Percentiles rank a stretch among this genome's conserved stretches.
Conservation (phyloP, 2,888 invertebrate genomes). For the Entomobrya multifasciata region DNA sequence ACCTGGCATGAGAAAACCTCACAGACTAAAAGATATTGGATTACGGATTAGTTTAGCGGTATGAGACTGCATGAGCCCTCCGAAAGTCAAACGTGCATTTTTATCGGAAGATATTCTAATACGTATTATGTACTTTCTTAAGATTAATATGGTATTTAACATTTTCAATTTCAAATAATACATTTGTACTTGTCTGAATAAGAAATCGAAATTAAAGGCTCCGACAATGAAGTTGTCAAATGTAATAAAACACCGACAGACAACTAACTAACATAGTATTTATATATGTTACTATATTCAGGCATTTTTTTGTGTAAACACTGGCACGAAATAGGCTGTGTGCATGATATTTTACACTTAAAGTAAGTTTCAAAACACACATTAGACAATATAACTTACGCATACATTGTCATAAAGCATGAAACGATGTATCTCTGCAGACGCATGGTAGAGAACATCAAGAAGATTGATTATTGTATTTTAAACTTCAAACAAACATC, state of each 20-base stretch:
- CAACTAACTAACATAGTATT: too few species aligned
- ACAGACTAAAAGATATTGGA: too few species aligned
- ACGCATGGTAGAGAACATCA: not conserved
- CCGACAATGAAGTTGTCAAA: not conserved
- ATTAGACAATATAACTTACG: not conserved
- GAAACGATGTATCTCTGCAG: not conserved
- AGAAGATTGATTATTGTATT: not conserved
- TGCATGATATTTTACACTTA: constrained; percentile 8
- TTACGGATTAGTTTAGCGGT: too few species aligned
- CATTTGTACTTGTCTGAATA: constrained; percentile 57
- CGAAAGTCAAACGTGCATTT: not conserved
- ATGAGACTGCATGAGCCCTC: not conserved
- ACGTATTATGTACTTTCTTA: not conserved
- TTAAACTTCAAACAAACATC: not conserved
- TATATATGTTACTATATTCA: not conserved
- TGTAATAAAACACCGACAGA: too few species aligned
- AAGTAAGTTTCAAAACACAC: not conserved
- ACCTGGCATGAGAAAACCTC: too few species aligned
- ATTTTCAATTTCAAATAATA: constrained; percentile 31
- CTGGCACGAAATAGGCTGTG: not conserved
- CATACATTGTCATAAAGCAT: not conserved
- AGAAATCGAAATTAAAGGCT: constrained; percentile 36
- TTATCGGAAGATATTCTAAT: not conserved
- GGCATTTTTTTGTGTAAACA: not conserved
- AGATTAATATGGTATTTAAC: not conserved